phyloP scores from a whole-genome alignment of 1,140 invertebrate species.

The Temnothorax nylanderi region DNA sequence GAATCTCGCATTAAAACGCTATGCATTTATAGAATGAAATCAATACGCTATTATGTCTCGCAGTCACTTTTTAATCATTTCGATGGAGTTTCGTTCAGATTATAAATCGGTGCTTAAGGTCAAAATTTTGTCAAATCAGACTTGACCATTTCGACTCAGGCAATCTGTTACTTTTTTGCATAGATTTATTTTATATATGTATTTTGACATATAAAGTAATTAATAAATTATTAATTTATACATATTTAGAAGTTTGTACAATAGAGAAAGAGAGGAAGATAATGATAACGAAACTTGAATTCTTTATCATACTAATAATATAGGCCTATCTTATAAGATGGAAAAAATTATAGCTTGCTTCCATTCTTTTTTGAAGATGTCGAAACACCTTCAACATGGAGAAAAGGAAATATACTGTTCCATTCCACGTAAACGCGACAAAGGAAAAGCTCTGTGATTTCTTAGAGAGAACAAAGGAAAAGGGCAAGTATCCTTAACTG shows the following conservation, averaged over 20 bases:
- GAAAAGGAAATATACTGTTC: neutral
- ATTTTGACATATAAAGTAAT: neutral
- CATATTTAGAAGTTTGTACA: neutral
- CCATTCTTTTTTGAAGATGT: neutral
- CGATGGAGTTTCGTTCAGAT: neutral
- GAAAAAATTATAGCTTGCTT: neutral
- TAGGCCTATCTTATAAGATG: neutral
- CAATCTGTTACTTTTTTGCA: neutral
- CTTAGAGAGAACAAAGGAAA: neutral
- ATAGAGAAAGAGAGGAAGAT: neutral
- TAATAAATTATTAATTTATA: neutral
- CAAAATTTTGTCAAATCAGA: neutral
- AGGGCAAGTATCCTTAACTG: neutral
- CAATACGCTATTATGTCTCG: neutral
- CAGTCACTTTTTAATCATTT: neutral
- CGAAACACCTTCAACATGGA: neutral
- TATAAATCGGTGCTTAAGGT: neutral
- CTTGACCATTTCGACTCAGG: neutral
- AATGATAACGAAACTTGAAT: neutral
- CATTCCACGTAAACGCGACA: neutral
- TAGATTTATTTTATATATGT: neutral
- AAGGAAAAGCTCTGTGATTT: neutral
- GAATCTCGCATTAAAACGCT: neutral
- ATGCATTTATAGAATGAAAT: neutral
- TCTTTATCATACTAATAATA: neutral